Percentiles rank a stretch among this genome's conserved stretches.
These are phyloP conservation scores for Clistopyga incitator DNA, from an alignment of 2,888 invertebrate species.

Conservation along the genomic window DNA sequence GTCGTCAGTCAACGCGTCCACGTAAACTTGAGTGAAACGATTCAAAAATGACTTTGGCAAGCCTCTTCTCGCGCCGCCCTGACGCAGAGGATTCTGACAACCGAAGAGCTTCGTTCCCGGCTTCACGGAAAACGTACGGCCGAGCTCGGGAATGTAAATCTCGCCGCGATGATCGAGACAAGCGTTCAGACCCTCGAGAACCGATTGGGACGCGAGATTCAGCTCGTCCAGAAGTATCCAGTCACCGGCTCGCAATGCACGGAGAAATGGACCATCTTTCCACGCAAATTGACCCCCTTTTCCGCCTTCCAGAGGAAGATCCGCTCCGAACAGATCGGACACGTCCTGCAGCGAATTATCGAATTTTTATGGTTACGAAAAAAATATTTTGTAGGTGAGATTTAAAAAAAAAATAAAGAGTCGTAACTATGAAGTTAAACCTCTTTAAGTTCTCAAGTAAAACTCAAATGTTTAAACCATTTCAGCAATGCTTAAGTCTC, in stretches of 20 bases:
- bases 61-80: conserved; percentile 98
- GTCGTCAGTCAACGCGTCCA: conserved; percentile 85
- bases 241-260: conserved; percentile 95
- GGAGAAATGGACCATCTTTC: conserved; percentile 97
- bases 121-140: conserved; percentile 91
- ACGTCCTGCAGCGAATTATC: conserved; percentile 89
- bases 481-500: neutral
- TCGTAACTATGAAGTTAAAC: too few relatives aligned
- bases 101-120: conserved; percentile 95
- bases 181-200: conserved; percentile 99
- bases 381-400: neutral
- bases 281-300: conserved; percentile 95
- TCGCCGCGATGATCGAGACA: conserved; percentile 99
- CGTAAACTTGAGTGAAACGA: conserved; percentile 90
- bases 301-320: conserved; percentile 96
- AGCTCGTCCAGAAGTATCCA: conserved; percentile 99
- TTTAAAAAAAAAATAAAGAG: too few relatives aligned
- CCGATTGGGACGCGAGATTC: conserved; percentile 99
- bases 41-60: conserved; percentile 98
- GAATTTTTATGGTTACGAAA: neutral
- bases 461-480: neutral
- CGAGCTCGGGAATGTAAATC: conserved; percentile 97
- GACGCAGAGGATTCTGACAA: conserved; percentile 98
- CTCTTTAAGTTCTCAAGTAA: neutral
- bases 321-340: conserved; percentile 98